Conservation (phyloP, 2,113 vertebrate genomes). For the cattle (Bos taurus) region ARS-UCD2.0 NC_037340.1:58365001-58365500, state of each 20-base stretch:
- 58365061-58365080: neutral
- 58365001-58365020: accelerated
- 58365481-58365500: neutral
- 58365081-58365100: neutral
- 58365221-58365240: accelerated
- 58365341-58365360: too few species aligned
- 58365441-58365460: neutral
- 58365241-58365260: neutral
- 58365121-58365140: neutral
- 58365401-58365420: neutral
- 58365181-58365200: neutral
- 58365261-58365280: accelerated
- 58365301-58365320: too few species aligned
- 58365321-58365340: neutral
- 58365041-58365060: neutral
- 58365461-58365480: neutral
- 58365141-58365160: accelerated
- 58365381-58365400: neutral
- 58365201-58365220: neutral
- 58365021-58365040: neutral
- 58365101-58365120: neutral
- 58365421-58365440: neutral
- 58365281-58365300: neutral
- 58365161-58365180: neutral
- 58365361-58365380: neutral